Base-by-base conservation (phyloP, 2,113 vertebrate genomes). In the Typhlomys cinereus region DNA sequence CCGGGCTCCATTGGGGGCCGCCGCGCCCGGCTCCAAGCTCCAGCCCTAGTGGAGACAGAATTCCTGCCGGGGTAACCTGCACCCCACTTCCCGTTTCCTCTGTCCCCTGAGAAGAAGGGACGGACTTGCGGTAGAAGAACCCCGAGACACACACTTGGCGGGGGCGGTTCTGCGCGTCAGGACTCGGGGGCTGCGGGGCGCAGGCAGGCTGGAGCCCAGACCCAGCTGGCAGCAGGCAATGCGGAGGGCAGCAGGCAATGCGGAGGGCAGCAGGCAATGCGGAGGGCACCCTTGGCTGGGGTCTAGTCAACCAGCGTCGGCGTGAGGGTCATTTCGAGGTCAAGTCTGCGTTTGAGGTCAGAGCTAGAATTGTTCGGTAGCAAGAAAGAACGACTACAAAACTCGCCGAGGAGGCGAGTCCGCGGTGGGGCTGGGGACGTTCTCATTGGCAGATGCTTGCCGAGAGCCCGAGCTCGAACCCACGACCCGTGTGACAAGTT, bases 1-100 rank as follows among this genome's bases (percentile, higher is more conserved):
- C 62, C 1, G 59, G 88, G 74, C 9, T 66, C 96, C 96, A 85
- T 93, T 94, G 96, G 96, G 94, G 94, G 96, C 95, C 3, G 0
- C 0, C n/a, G n/a, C n/a, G n/a, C n/a, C n/a, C 64, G 84, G 88
- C 48, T 76, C 69, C 39, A 52, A 80, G 61, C 79, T 90, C 52
- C 4, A 31, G 50, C 36, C 46, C 89, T 34, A 39, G 54, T 12
- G 13, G 52, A 17, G 61, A n/a, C n/a, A 85, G 62, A 84, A 76
- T 91, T 86, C 80, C 57, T 91, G 46, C 82, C 39, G 3, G 0
- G n/a, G 93, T 70, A 93, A 91, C 83, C 20, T 0, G 62, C 90
- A 84, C 93, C 39, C 34, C 78, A 50, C 57, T 82, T 80, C 88
- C 88, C 66, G 39, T 57, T 93, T 89, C 64, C 29, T 95, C 70